A percentile compares a stretch with the other conserved stretches of the same genome.
Conservation (phyloP, 2,797 vertebrate genomes). For the Argentina silus region DNA sequence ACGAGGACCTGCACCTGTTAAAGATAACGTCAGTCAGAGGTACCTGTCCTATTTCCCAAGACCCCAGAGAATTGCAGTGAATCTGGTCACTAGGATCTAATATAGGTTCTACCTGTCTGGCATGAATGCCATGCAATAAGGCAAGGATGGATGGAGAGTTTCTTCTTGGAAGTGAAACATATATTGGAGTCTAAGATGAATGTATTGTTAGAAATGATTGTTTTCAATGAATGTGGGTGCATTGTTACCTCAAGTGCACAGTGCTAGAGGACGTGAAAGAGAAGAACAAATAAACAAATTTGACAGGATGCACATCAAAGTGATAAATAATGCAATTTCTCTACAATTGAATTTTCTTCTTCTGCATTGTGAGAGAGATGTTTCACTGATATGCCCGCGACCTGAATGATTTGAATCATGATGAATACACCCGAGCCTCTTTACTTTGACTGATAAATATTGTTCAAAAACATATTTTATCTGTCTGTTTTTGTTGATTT, state of each 20-base stretch:
- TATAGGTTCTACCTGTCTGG: background rate
- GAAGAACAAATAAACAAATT: slow-evolving; percentile 15
- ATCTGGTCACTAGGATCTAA: background rate
- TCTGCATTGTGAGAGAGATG: background rate
- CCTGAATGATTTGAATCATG: background rate
- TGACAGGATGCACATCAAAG: slow-evolving; percentile 50
- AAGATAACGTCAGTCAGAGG: slow-evolving; percentile 64
- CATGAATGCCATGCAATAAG: background rate
- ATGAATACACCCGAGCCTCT: background rate
- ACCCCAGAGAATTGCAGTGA: slow-evolving; percentile 2
- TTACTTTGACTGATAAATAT: background rate
- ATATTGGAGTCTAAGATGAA: too few relatives aligned
- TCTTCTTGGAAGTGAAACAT: slow-evolving; percentile 4
- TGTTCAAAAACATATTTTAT: background rate
- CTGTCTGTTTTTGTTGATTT: background rate
- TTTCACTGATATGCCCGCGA: background rate
- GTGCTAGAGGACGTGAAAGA: background rate
- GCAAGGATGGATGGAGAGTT: background rate
- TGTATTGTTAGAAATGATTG: too few relatives aligned
- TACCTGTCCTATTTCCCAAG: slow-evolving; percentile 26
- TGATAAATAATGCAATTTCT: slow-evolving; percentile 52
- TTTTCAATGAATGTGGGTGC: too few relatives aligned
- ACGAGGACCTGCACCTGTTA: slow-evolving; percentile 39
- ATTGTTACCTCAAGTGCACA: background rate
- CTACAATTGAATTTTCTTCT: slow-evolving; percentile 33